Evolutionary conservation across 2,797 vertebrate genomes (phyloP).

Genomic region (Rousettus madagascariensis): DNA sequence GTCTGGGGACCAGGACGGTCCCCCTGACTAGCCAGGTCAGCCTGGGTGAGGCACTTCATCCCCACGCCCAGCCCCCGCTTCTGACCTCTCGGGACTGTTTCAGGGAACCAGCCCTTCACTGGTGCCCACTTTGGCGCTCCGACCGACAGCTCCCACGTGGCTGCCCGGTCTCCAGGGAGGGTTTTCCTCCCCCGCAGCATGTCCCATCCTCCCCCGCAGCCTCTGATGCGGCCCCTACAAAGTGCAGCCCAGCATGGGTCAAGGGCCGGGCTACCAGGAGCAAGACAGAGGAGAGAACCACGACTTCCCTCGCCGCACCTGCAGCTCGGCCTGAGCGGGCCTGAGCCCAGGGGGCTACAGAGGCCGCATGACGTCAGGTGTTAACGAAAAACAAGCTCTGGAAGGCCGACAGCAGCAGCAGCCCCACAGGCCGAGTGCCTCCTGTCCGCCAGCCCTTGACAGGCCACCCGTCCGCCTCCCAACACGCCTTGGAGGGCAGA

Average conservation of each 20-base stretch:
- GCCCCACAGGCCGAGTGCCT: not conserved
- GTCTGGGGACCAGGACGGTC: no score
- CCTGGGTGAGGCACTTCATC: not conserved
- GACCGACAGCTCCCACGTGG: no score
- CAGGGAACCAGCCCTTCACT: not conserved
- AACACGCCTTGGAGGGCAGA: no score
- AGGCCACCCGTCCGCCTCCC: no score
- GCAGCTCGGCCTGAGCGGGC: not conserved
- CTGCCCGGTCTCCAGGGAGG: no score
- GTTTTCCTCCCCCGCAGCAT: not conserved
- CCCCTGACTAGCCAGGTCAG: not conserved
- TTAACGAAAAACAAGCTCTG: not conserved
- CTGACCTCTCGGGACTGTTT: not conserved
- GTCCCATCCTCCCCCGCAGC: not conserved
- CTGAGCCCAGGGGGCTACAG: not conserved
- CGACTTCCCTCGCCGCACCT: accelerated
- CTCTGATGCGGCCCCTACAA: not conserved
- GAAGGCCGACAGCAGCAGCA: not conserved
- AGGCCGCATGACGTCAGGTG: not conserved
- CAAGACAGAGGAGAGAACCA: not conserved
- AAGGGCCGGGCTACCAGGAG: not conserved
- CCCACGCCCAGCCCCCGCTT: not conserved
- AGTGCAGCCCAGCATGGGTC: not conserved
- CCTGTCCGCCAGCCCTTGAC: not conserved
- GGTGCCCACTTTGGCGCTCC: no score